These are phyloP conservation scores for Calameuta filiformis DNA, from an alignment of 2,888 invertebrate genomes.

Conservation along the genomic window DNA sequence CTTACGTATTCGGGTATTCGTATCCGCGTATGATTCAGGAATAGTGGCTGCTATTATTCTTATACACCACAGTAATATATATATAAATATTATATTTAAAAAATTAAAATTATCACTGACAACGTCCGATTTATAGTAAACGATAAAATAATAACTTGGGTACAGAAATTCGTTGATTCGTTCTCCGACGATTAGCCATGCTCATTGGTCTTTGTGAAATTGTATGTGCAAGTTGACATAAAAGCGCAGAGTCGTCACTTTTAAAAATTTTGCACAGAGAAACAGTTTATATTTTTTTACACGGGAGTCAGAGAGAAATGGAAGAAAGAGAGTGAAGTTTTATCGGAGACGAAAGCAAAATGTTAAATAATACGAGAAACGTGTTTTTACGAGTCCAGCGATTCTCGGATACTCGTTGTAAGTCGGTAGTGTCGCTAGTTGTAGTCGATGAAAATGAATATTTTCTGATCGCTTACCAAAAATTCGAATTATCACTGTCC, in stretches of 20 bases:
- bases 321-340: background rate
- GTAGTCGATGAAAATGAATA: background rate
- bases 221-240: background rate
- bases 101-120: background rate
- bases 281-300: background rate
- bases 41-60: background rate
- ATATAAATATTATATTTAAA: background rate
- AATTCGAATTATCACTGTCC: background rate
- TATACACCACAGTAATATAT: background rate
- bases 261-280: background rate
- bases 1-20: background rate
- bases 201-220: background rate
- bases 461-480: background rate
- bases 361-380: background rate
- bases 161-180: background rate
- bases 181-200: background rate
- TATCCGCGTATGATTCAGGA: background rate
- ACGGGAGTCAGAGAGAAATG: background rate
- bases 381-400: background rate
- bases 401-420: background rate
- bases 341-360: background rate
- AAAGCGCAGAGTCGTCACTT: background rate
- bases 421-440: background rate
- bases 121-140: background rate
- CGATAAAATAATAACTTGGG: background rate